These are phyloP conservation scores for Ctenomys sociabilis DNA, from an alignment of 2,113 vertebrate species.

Conservation along the genomic window DNA sequence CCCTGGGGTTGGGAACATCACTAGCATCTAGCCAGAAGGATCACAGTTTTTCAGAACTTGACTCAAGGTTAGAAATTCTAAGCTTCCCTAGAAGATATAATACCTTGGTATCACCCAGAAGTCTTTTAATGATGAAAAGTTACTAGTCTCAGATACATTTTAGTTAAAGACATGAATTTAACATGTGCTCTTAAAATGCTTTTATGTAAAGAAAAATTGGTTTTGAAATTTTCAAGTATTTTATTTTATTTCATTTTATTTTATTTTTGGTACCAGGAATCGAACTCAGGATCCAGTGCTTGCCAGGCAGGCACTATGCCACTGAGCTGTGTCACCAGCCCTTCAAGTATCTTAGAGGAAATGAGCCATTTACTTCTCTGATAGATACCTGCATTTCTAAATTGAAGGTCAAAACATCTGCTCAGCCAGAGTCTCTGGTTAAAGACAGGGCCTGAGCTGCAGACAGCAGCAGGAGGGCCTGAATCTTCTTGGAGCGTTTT, in stretches of 20 bases:
- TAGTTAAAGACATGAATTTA: neutral
- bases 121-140: neutral
- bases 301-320: too few relatives aligned
- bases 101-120: neutral
- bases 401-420: neutral
- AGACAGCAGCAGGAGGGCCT: too few relatives aligned
- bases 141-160: neutral
- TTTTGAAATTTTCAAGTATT: neutral
- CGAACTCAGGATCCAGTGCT: too few relatives aligned
- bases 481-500: too few relatives aligned
- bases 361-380: neutral
- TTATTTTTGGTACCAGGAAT: too few relatives aligned
- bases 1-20: neutral
- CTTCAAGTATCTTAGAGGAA: neutral
- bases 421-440: neutral
- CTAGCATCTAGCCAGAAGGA: neutral
- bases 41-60: neutral
- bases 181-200: neutral
- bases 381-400: neutral
- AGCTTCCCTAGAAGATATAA: neutral
- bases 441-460: neutral
- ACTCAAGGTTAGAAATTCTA: conserved; percentile 30
- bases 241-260: neutral
- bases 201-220: conserved; percentile 2
- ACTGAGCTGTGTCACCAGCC: too few relatives aligned